phyloP scores from a whole-genome alignment of 2,113 vertebrate genomes.

The Hemicordylus capensis region DNA sequence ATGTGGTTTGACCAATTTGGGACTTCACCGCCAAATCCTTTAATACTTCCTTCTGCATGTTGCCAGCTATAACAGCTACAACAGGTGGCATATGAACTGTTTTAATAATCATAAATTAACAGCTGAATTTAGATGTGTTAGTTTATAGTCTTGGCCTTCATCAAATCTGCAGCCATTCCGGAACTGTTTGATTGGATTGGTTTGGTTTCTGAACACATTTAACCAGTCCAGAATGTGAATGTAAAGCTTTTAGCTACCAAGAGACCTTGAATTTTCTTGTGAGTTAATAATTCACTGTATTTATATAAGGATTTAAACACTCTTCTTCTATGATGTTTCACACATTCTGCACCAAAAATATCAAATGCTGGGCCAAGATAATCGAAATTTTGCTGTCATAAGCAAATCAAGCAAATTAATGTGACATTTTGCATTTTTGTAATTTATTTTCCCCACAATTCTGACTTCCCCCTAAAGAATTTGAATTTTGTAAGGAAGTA shows the following conservation, averaged over 20 bases:
- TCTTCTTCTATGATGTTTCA: neutral
- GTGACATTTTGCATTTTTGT: neutral
- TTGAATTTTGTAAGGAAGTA: neutral
- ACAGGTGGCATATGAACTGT: neutral
- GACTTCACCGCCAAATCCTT: slow-evolving; percentile 1
- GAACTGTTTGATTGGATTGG: neutral
- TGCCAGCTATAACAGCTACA: neutral
- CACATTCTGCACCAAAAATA: neutral
- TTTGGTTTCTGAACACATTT: neutral
- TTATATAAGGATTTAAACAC: neutral
- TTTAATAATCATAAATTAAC: slow-evolving; percentile 19
- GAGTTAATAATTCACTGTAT: neutral
- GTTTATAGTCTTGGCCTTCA: slow-evolving; percentile 16
- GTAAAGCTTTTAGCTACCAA: slow-evolving; percentile 10
- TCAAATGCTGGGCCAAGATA: neutral
- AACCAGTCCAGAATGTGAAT: neutral
- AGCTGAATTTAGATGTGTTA: slow-evolving; percentile 9
- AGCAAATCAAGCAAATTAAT: slow-evolving; percentile 2
- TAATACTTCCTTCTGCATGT: neutral
- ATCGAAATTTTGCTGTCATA: neutral
- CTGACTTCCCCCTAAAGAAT: neutral
- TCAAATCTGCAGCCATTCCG: neutral
- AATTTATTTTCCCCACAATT: neutral
- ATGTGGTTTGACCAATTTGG: neutral
- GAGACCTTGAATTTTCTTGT: neutral